These are phyloP conservation scores for Dreissena rostriformis DNA, from an alignment of 1,140 invertebrate genomes.

Conservation along the genomic window DNA sequence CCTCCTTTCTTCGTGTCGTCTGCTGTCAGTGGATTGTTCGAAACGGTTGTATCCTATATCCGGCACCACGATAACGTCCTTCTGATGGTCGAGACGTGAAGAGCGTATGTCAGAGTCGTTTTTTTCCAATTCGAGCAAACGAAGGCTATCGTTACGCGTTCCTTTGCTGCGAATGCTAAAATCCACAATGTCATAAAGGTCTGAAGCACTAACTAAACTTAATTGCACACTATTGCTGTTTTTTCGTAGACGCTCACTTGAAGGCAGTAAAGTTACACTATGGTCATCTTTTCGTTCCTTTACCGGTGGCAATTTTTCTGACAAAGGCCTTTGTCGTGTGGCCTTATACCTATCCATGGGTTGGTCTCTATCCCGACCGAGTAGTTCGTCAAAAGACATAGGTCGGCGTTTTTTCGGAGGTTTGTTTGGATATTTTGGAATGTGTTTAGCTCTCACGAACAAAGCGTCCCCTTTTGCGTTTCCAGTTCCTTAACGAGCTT, in stretches of 20 bases:
- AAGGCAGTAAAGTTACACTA: conserved; percentile 4
- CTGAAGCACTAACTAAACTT: conserved; percentile 49
- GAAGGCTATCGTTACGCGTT: conserved; percentile 29
- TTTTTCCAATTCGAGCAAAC: conserved; percentile 35
- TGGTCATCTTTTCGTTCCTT: conserved; percentile 11
- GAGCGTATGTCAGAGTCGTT: background rate
- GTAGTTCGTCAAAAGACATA: conserved; percentile 40
- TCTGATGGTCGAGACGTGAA: background rate
- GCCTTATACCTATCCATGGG: conserved; percentile 10
- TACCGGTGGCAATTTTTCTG: conserved; percentile 17
- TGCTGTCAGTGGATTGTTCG: conserved; percentile 18
- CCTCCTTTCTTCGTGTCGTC: background rate
- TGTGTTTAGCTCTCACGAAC: conserved; percentile 45
- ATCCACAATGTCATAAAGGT: conserved; percentile 54
- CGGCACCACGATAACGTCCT: background rate
- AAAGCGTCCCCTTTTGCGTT: conserved; percentile 23
- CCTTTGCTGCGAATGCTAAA: conserved; percentile 50
- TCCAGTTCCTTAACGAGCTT: background rate
- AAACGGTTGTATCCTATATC: conserved; percentile 11
- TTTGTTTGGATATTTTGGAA: conserved; percentile 43
- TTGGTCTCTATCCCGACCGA: conserved; percentile 43
- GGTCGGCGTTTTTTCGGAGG: conserved; percentile 31
- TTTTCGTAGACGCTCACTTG: conserved; percentile 34
- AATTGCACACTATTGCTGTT: conserved; percentile 30
- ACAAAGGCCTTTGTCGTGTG: conserved; percentile 21